Conservation (phyloP, 1,140 invertebrate species). For the Thaumetopoea pityocampa region DNA sequence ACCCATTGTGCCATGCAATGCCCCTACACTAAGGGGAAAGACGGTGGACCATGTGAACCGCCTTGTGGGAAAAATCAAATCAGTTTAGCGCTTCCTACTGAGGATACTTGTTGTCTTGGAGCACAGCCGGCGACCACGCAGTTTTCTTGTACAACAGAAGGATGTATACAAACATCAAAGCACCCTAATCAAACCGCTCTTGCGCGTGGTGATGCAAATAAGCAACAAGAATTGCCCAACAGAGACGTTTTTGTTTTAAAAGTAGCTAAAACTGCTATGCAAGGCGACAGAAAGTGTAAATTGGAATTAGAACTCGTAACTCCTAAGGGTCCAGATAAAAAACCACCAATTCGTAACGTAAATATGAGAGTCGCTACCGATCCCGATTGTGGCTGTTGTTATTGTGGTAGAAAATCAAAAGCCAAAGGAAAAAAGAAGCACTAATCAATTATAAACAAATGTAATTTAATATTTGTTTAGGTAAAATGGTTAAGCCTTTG, state of each 20-base stretch:
- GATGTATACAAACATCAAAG: constrained; percentile 48
- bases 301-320: constrained; percentile 59
- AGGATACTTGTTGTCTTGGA: constrained; percentile 47
- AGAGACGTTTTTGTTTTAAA: constrained; percentile 60
- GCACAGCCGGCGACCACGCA: constrained; percentile 51
- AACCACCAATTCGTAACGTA: constrained; percentile 39
- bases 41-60: constrained; percentile 40
- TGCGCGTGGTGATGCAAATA: constrained; percentile 42
- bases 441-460: constrained; percentile 4
- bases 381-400: constrained; percentile 52
- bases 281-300: constrained; percentile 62
- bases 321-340: constrained; percentile 56
- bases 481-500: too few relatives aligned
- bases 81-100: constrained; percentile 49
- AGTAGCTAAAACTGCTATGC: constrained; percentile 63
- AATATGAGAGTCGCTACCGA: constrained; percentile 52
- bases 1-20: constrained; percentile 58
- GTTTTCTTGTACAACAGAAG: constrained; percentile 63
- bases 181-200: constrained; percentile 39
- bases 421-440: constrained; percentile 38
- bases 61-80: constrained; percentile 68
- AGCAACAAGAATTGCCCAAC: constrained; percentile 32
- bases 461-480: constrained; percentile 5
- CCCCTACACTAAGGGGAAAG: constrained; percentile 40
- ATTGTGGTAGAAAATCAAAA: constrained; percentile 38